Evolutionary conservation across 2,113 vertebrate genomes (phyloP), one percentile per base, ranked within the genome.

Genomic region (Siniperca chuatsi): DNA sequence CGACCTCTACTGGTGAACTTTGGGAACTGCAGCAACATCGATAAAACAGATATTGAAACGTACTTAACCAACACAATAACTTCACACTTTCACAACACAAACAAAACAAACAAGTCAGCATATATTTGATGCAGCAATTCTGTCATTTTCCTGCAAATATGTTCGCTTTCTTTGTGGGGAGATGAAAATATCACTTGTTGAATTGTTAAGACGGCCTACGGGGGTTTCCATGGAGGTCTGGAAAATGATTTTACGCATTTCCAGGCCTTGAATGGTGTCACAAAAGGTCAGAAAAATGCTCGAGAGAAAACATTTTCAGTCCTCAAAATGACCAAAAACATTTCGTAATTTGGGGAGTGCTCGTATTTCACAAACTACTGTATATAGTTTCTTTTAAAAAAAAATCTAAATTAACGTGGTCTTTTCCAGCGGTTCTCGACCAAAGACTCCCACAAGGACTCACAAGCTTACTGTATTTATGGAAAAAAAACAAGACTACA

Each of bases 1-100:
- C 57, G 65, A 3, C 82, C 61, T 76, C 84, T 87, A 21, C 50
- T 83, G 89, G 74, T 44, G 7, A 70, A 65, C 0, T 8, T 8
- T n/a, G 9, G 15, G 0, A 72, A 87, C 84, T 84, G 29, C 78
- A 85, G 4, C 23, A 18, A 35, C n/a, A 18, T 71, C 0, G 1
- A 29, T 68, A 35, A 35, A 4, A 50, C 4, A 29, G 29, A 62
- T 37, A 20, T 37, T 11, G 18, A 42, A 65, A 65, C 1, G 12
- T 12, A 42, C 20, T 6, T 6, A 20, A 52, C n/a, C 8, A 37
- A 69, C 11, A 18, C 21, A 18, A 4, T 9, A 4, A 16, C 25
- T 42, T 64, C 29, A 18, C 40, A 33, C 33, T 35, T 60, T n/a
- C 16, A 20, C 11, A 11, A 21, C 52, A 1, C 11, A 66, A 66